phyloP scores from a whole-genome alignment of 2,113 vertebrate genomes.

The Shinisaurus crocodilurus region DNA sequence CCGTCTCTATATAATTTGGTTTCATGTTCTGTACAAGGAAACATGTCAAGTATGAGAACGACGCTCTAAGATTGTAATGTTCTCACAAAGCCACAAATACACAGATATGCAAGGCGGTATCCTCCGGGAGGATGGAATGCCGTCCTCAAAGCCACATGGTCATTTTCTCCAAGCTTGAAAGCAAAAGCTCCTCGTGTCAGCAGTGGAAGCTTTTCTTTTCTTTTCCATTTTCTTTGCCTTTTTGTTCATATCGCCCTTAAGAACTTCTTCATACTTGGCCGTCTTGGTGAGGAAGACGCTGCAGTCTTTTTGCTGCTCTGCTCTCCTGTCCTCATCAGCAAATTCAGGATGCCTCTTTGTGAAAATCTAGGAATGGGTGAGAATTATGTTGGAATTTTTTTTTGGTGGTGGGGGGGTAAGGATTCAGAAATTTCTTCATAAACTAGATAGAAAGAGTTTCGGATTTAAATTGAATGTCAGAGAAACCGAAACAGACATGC shows the following conservation, averaged over 20 bases:
- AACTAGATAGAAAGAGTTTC: too few relatives aligned
- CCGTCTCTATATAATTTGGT: constrained; percentile 78
- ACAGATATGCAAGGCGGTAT: constrained; percentile 69
- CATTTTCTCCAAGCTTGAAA: constrained; percentile 76
- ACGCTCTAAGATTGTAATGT: constrained; percentile 66
- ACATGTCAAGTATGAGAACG: constrained; percentile 84
- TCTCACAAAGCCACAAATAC: constrained; percentile 70
- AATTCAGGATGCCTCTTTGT: not conserved
- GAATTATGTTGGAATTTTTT: too few relatives aligned
- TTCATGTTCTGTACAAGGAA: constrained; percentile 80
- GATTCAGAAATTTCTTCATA: too few relatives aligned
- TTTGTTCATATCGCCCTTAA: constrained; percentile 17
- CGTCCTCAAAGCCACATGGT: constrained; percentile 76
- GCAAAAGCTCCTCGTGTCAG: constrained; percentile 80
- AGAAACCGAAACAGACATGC: too few relatives aligned
- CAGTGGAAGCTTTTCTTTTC: constrained; percentile 50
- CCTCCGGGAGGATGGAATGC: constrained; percentile 70
- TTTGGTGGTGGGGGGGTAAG: too few relatives aligned
- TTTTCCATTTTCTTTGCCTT: constrained; percentile 41
- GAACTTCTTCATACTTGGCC: not conserved
- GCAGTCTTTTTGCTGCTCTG: not conserved
- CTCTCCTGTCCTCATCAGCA: not conserved
- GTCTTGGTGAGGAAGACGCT: not conserved
- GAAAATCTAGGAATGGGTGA: not conserved
- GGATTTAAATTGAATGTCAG: too few relatives aligned